Percentiles rank a stretch among this genome's conserved stretches.
Evolutionary conservation across 2,113 vertebrate genomes (phyloP).

Genomic region (Gambusia holbrooki): DNA sequence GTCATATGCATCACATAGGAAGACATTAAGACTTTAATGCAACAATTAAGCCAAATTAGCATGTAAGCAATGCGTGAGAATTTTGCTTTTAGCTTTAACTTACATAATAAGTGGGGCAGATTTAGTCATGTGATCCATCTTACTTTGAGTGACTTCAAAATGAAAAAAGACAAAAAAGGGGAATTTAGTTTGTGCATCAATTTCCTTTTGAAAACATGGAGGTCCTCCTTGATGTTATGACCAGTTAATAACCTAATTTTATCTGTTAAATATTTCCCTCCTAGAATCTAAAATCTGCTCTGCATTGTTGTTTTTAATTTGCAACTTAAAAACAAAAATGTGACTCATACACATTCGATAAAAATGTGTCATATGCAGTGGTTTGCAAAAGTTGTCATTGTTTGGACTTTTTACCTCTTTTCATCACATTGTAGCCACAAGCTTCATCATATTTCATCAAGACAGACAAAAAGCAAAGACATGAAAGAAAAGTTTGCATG

Average conservation of each 20-base stretch:
- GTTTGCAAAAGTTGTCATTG: not conserved
- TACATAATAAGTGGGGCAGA: not conserved
- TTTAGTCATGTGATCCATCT: constrained; percentile 8
- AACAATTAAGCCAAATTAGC: not conserved
- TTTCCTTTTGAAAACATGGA: no score
- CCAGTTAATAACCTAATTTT: not conserved
- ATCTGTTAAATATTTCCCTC: no score
- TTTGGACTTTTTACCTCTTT: not conserved
- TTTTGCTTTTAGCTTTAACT: constrained; percentile 5
- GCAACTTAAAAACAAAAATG: not conserved
- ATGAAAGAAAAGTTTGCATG: not conserved
- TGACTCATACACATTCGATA: not conserved
- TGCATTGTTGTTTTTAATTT: not conserved
- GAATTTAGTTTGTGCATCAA: not conserved
- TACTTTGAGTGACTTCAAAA: not conserved
- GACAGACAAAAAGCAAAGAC: not conserved
- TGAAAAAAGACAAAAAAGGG: not conserved
- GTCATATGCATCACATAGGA: constrained; percentile 59
- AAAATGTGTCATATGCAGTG: not conserved
- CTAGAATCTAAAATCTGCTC: not conserved
- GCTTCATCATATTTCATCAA: not conserved
- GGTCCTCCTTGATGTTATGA: no score
- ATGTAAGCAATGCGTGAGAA: not conserved
- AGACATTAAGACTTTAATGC: constrained; percentile 28
- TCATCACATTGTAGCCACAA: not conserved